Conservation (phyloP, 2,797 vertebrate species). For the Bovichtus variegatus region DNA sequence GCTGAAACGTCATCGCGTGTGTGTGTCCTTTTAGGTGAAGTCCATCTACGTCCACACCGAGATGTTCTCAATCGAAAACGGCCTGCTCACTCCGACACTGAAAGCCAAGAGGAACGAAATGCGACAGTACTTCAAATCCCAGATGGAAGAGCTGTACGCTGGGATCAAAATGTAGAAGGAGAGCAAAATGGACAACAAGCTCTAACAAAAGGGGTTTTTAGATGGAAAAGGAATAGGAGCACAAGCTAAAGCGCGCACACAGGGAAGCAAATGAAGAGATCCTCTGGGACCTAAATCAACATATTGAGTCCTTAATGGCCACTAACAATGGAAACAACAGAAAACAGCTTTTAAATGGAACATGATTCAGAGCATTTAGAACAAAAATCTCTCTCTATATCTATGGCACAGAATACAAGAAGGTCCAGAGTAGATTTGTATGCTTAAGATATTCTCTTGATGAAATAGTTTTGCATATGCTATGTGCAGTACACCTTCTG, state of each 20-base stretch:
- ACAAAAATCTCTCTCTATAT: background rate
- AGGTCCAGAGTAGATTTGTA: background rate
- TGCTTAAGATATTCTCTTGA: background rate
- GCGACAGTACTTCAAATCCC: constrained; percentile 87
- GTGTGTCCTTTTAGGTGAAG: constrained; percentile 86
- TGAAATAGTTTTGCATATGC: background rate
- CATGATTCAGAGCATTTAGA: constrained; percentile 23
- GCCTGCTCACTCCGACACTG: constrained; percentile 95
- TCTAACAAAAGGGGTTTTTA: constrained; percentile 6
- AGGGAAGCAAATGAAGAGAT: constrained; percentile 3
- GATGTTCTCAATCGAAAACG: constrained; percentile 92
- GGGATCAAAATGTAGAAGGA: constrained; percentile 84
- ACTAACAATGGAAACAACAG: constrained; percentile 4
- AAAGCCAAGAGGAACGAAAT: constrained; percentile 93
- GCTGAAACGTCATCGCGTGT: too few species aligned
- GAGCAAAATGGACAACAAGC: background rate
- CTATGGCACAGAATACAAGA: background rate
- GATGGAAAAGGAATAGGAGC: background rate
- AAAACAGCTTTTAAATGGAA: constrained; percentile 2
- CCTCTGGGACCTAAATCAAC: background rate
- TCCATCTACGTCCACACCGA: constrained; percentile 88
- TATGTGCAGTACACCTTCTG: constrained; percentile 1
- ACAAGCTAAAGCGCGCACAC: background rate
- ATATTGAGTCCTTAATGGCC: background rate
- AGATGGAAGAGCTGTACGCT: constrained; percentile 92